phyloP scores from a whole-genome alignment of 2,113 vertebrate genomes.

The Phaetusa simplex region DNA sequence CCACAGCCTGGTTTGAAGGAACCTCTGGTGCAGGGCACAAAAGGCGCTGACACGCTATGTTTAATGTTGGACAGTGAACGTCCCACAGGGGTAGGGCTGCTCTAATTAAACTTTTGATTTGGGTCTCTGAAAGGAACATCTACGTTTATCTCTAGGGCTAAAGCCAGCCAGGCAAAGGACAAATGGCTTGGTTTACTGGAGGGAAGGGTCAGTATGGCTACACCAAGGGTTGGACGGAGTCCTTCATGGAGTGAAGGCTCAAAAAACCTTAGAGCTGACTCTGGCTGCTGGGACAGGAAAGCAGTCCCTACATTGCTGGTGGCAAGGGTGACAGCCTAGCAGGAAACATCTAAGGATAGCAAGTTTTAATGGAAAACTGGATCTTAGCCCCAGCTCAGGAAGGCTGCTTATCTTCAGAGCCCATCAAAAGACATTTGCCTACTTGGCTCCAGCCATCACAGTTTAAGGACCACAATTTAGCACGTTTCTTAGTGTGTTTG shows the following conservation, averaged over 20 bases:
- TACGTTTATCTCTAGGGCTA: background rate
- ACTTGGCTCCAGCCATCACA: background rate
- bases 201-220: background rate
- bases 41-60: background rate
- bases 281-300: background rate
- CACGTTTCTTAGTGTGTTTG: background rate
- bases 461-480: background rate
- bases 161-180: background rate
- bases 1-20: background rate
- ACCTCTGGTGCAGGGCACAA: background rate
- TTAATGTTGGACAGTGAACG: fast-evolving
- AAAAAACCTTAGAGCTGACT: background rate
- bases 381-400: background rate
- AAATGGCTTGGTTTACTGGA: background rate
- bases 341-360: background rate
- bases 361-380: background rate
- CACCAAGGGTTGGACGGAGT: background rate
- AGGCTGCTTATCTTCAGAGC: background rate
- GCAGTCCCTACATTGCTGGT: background rate
- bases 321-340: background rate
- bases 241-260: background rate
- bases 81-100: background rate
- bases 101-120: background rate
- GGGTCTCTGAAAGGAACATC: background rate
- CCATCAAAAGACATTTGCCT: background rate